Evolutionary conservation across 2,797 vertebrate species (phyloP).

Genomic region (Pseudomugil tenellus): DNA sequence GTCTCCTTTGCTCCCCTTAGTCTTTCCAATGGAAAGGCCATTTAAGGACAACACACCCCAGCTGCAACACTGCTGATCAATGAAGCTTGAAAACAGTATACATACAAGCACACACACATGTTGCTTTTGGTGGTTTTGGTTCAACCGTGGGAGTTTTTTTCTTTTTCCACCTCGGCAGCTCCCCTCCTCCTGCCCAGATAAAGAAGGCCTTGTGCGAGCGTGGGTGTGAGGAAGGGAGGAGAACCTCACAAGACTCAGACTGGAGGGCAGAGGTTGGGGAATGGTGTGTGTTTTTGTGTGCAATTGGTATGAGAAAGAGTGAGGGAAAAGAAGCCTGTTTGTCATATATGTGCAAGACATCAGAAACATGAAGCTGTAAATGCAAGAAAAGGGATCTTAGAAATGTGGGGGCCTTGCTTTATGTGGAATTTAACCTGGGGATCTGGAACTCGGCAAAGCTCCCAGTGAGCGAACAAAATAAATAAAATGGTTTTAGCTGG

Average conservation of each 20-base stretch:
- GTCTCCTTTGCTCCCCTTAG: constrained; percentile 25
- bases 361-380: neutral
- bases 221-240: constrained; percentile 73
- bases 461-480: neutral
- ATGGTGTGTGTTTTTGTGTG: constrained; percentile 48
- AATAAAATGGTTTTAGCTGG: neutral
- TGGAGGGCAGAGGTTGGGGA: constrained; percentile 66
- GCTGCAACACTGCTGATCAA: constrained; percentile 32
- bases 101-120: constrained; percentile 23
- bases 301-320: constrained; percentile 24
- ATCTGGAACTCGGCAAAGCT: neutral
- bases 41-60: constrained; percentile 53
- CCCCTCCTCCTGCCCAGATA: constrained; percentile 70
- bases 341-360: constrained; percentile 7
- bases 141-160: constrained; percentile 69
- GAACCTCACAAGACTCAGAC: constrained; percentile 58
- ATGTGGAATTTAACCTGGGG: neutral
- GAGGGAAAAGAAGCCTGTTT: constrained; percentile 17
- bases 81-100: neutral
- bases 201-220: constrained; percentile 72
- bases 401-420: neutral
- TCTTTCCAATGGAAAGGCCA: constrained; percentile 27
- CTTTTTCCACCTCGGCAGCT: constrained; percentile 46
- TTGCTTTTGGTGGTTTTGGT: constrained; percentile 35
- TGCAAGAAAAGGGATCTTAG: neutral